phyloP scores from a whole-genome alignment of 1,140 invertebrate species.

The Drosophila carrolli region DNA sequence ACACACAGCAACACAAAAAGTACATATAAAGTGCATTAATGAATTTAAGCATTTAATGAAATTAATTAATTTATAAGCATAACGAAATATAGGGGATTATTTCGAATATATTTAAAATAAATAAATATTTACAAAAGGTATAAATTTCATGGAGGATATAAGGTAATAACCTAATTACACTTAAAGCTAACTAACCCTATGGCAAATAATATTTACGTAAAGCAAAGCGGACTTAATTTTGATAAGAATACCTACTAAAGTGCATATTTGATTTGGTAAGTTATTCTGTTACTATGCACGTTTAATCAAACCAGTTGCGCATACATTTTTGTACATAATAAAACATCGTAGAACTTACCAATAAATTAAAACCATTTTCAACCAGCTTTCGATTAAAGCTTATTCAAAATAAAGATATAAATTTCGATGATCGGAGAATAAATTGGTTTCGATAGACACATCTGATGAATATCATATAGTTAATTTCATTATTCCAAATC shows the following conservation, averaged over 20 bases:
- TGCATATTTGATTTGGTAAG: constrained; percentile 33
- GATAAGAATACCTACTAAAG: constrained; percentile 34
- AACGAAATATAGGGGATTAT: constrained; percentile 43
- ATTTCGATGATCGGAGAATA: constrained; percentile 1
- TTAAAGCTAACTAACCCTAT: constrained; percentile 25
- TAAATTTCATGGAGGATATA: constrained; percentile 34
- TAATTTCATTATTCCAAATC: background rate
- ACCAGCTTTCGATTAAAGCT: constrained; percentile 2
- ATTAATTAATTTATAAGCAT: constrained; percentile 81
- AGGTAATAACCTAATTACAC: constrained; percentile 17
- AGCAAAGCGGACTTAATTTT: constrained; percentile 29
- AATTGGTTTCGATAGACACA: constrained; percentile 28
- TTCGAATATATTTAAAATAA: constrained; percentile 57
- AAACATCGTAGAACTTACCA: constrained; percentile 48
- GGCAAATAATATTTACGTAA: constrained; percentile 40
- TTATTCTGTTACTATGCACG: constrained; percentile 30
- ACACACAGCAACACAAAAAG: constrained; percentile 81
- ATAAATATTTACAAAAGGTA: constrained; percentile 42
- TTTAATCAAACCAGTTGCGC: constrained; percentile 13
- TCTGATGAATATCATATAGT: background rate
- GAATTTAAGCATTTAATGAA: constrained; percentile 83
- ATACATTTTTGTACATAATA: constrained; percentile 48
- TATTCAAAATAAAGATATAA: background rate
- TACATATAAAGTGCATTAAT: constrained; percentile 84
- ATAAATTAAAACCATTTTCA: constrained; percentile 5